Base-by-base conservation (phyloP, 2,888 invertebrate species). In the Andrena chrysosceles region DNA sequence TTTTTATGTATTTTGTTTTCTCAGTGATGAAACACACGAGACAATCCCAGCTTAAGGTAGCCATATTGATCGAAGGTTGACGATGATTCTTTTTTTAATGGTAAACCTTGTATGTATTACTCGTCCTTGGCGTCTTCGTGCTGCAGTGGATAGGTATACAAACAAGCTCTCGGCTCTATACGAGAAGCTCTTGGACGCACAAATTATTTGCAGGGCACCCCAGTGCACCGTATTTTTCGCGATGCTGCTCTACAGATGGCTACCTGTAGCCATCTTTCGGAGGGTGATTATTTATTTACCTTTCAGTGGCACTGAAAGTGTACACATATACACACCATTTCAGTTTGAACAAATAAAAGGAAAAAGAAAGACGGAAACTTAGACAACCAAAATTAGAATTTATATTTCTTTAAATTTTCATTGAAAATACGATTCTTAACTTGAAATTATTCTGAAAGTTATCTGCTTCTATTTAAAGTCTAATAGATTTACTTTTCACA, bases 171-270 rank as follows among this genome's bases (percentile, higher is more conserved):
- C 42, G 31, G 26, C 56, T 67, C 29, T 42, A 33, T 70, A 80
- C 49, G 86, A 81, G 77, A 76, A 84, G 74, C 68, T 48, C 20
- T n/a, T 60, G 56, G 42, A 7, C 74, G 48, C 54, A 81, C 85
- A 81, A 87, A 84, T 87, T 42, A 84, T 87, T 87, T 84, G 87
- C 73, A 23, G 23, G 42, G 73, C 52, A 74, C 76, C 60, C 56
- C 73, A 29, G 56, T n/a, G 72, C 74, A 62, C 20, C 42, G n/a
- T 69, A 63, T 73, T 68, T 66, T 54, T 49, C 66, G 69, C 26
- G 26, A n/a, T 16, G 35, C 29, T 26, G 42, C 29, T 63, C 60
- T 49, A 56, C 42, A 2, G 42, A 20, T 31, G 64, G 42, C 66
- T 49, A 33, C 6, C 42, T 54, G 35, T 10, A n/a, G 33, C 23